phyloP scores from a whole-genome alignment of 2,113 vertebrate species.

The Pimephales promelas region DNA sequence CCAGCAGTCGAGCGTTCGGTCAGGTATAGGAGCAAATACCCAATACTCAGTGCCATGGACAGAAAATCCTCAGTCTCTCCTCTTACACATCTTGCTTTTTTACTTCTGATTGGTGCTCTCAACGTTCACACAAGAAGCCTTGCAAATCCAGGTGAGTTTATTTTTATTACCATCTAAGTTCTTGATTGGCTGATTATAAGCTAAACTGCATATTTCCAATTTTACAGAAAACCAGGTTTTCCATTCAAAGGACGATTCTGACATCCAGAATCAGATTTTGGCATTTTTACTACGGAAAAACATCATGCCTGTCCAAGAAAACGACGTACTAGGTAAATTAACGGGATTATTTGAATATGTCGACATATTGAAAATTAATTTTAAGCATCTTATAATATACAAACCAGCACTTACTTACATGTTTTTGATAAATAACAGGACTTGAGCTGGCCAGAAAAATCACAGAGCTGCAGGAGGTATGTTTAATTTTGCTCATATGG shows the following conservation, averaged over 20 bases:
- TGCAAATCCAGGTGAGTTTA: constrained; percentile 65
- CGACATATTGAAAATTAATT: background rate
- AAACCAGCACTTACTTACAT: background rate
- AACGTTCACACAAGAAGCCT: constrained; percentile 67
- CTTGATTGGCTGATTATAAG: background rate
- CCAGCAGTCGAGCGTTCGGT: constrained; percentile 48
- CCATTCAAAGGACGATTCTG: constrained; percentile 62
- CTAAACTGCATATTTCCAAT: background rate
- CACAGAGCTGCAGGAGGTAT: constrained; percentile 72
- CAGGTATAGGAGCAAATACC: constrained; percentile 47
- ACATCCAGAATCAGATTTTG: constrained; percentile 69
- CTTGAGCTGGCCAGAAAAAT: constrained; percentile 65
- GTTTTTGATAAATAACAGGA: constrained; percentile 57
- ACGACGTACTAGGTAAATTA: constrained; percentile 66
- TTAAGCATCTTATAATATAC: background rate
- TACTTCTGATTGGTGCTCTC: constrained; percentile 66
- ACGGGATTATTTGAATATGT: background rate
- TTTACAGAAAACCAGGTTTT: constrained; percentile 66
- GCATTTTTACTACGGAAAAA: constrained; percentile 70
- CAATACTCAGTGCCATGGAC: constrained; percentile 66
- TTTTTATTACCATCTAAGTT: background rate
- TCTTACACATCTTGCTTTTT: constrained; percentile 65
- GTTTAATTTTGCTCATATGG: constrained; percentile 25
- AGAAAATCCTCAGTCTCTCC: constrained; percentile 58
- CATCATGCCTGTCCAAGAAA: constrained; percentile 63